Evolutionary conservation across 1,140 invertebrate species (phyloP).

Genomic region (Hirudo medicinalis): DNA sequence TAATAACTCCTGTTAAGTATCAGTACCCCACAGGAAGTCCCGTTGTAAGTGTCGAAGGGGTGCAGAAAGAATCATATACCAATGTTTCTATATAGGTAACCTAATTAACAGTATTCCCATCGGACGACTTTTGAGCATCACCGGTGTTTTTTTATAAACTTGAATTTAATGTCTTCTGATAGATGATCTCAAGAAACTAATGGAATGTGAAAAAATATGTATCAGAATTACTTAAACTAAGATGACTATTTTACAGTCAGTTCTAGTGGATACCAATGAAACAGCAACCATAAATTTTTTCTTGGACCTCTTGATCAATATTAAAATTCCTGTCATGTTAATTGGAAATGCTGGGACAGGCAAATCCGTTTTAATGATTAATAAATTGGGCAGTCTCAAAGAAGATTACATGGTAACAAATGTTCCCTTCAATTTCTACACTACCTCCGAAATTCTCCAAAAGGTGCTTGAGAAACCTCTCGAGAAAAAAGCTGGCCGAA

Average conservation of each 20-base stretch:
- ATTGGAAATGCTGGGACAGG: conserved; percentile 66
- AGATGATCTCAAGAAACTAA: no score
- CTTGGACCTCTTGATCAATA: conserved; percentile 72
- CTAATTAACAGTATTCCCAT: no score
- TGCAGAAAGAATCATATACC: no score
- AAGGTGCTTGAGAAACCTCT: conserved; percentile 85
- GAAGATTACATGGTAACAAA: conserved; percentile 79
- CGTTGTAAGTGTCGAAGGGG: no score
- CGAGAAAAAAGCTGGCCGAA: conserved; percentile 89
- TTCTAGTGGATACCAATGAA: conserved; percentile 81
- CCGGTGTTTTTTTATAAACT: no score
- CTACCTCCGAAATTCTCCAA: conserved; percentile 87
- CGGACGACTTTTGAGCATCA: no score
- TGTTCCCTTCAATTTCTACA: conserved; percentile 92
- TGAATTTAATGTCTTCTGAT: no score
- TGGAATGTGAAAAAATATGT: no score
- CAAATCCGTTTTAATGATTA: conserved; percentile 51
- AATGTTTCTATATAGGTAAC: no score
- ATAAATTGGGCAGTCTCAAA: conserved; percentile 64
- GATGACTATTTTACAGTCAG: conserved; percentile 47
- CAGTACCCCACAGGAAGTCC: no score
- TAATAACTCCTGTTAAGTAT: no score
- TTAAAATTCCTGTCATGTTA: conserved; percentile 78
- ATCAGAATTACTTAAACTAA: no score
- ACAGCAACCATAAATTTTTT: conserved; percentile 78